Evolutionary conservation across 2,113 vertebrate species (phyloP), one percentile per base, ranked within the genome.

Genomic region (Leptodactylus fuscus): DNA sequence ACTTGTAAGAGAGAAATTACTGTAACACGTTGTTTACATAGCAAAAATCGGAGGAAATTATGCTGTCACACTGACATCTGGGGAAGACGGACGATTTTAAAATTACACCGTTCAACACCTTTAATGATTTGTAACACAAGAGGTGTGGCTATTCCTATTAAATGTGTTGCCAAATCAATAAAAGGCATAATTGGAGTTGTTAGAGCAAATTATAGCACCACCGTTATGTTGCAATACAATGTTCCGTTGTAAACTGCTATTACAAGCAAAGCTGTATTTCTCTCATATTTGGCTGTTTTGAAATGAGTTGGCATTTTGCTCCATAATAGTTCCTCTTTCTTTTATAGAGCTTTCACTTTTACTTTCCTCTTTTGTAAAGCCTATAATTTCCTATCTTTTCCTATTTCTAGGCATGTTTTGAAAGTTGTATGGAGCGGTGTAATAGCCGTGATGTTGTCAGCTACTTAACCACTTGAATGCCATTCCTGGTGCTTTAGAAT

Each of bases 101-200:
- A 97, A 96, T 96, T 96, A 97, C 95, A 96, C 96, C 95, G 96
- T 96, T 97, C 96, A 97, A 96, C 96, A 97, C 96, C 96, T 97
- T 97, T 96, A 98, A 98, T 97, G 96, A 96, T 96, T 96, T 94
- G 94, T 97, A 98, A 98, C 95, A 96, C 94, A 94, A 97, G 97
- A 96, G 98, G 97, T 94, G 98, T 97, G 97, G 95, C 96, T 94
- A 94, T 94, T 96, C 95, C 96, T 97, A 98, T 98, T 98, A 98
- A 99, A 98, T 94, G 96, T 96, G 96, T 95, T 96, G 95, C 95
- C 94, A 96, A 97, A 98, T 98, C 97, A 97, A 99, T 99, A 98
- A 95, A 96, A 96, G 96, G 94, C 94, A 98, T 97, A 99, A 98
- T 98, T 98, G 95, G 96, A 97, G 97, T 97, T 98, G 97, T 99